These are phyloP conservation scores for Sphaerophoria rueppellii DNA, from an alignment of 2,888 invertebrate species.

Conservation along the genomic window DNA sequence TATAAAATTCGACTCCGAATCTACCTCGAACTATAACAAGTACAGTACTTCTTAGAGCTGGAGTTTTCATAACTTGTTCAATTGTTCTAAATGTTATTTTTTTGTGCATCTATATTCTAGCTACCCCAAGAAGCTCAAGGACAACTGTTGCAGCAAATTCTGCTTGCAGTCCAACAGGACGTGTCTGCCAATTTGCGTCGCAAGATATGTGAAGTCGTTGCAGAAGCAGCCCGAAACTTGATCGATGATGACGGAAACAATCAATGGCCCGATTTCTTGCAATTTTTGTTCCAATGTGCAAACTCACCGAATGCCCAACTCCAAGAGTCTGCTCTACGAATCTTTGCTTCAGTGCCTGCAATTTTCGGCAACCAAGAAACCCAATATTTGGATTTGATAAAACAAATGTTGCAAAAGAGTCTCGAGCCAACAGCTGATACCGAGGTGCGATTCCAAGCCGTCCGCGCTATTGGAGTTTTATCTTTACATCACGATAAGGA, in stretches of 20 bases:
- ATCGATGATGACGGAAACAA: conserved; percentile 98
- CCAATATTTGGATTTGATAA: conserved; percentile 95
- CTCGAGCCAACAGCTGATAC: conserved; percentile 88
- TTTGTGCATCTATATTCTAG: conserved; percentile 77
- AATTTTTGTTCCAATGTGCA: conserved; percentile 97
- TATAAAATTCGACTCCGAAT: no score
- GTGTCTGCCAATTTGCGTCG: conserved; percentile 90
- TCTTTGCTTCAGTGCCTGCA: conserved; percentile 98
- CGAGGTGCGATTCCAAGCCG: conserved; percentile 91
- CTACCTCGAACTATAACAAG: no score
- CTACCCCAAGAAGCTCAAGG: conserved; percentile 91
- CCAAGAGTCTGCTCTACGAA: conserved; percentile 96
- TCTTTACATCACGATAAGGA: conserved; percentile 94
- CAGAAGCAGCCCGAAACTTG: conserved; percentile 97
- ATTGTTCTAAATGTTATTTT: background rate
- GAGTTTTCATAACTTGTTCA: background rate
- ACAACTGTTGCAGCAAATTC: conserved; percentile 93
- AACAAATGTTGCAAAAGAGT: conserved; percentile 95
- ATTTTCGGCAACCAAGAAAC: conserved; percentile 98
- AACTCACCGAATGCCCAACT: conserved; percentile 91
- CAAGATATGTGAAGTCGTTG: conserved; percentile 97
- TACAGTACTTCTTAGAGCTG: no score
- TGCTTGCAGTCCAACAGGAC: conserved; percentile 92
- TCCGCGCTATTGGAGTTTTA: conserved; percentile 92
- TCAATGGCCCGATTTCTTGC: conserved; percentile 97